Evolutionary conservation across 2,888 invertebrate genomes (phyloP).

Genomic region (Machimus rusticus): DNA sequence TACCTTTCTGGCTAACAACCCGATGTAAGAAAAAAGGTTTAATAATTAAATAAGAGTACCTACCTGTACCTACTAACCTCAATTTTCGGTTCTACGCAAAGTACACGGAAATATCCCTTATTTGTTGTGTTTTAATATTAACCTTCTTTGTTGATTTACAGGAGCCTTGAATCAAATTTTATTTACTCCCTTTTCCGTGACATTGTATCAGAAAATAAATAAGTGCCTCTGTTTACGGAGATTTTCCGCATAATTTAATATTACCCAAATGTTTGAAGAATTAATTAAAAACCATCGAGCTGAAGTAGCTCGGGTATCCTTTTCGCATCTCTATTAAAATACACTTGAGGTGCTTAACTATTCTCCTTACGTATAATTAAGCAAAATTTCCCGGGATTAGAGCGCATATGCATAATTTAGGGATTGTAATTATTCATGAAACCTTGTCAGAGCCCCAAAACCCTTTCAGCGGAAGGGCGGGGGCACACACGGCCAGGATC

Average conservation of each 20-base stretch:
- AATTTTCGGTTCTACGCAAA: background rate
- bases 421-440: slow-evolving; percentile 21
- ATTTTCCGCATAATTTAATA: background rate
- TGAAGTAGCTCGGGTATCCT: background rate
- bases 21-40: background rate
- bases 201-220: background rate
- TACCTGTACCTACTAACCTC: background rate
- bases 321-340: slow-evolving; percentile 14
- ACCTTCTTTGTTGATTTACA: background rate
- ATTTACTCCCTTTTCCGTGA: background rate
- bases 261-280: background rate
- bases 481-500: background rate
- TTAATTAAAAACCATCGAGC: slow-evolving; percentile 12
- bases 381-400: slow-evolving; percentile 31
- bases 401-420: slow-evolving; percentile 34
- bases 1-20: background rate
- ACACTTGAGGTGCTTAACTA: slow-evolving; percentile 13
- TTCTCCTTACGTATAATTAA: slow-evolving; percentile 33
- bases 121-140: background rate
- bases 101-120: background rate
- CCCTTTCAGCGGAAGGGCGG: background rate
- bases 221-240: background rate
- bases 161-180: background rate
- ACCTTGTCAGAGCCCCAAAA: slow-evolving; percentile 8
- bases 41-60: background rate